phyloP scores from a whole-genome alignment of 2,113 vertebrate genomes.

The Chauna torquata region DNA sequence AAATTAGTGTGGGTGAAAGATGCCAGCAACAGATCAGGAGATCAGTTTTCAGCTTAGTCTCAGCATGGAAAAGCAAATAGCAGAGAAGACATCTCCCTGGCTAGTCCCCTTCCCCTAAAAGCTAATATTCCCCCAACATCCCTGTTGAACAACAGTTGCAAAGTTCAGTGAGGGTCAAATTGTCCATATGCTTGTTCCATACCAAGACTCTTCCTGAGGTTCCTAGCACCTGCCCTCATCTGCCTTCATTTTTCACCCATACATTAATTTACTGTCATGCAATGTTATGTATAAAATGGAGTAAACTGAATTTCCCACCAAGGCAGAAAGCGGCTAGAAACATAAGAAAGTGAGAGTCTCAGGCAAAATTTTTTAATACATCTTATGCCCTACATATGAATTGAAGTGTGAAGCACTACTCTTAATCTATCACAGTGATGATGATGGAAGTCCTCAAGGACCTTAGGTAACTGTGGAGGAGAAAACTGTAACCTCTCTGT shows the following conservation, averaged over 20 bases:
- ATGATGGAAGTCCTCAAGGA: neutral
- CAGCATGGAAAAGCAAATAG: neutral
- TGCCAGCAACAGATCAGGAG: neutral
- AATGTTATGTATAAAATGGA: neutral
- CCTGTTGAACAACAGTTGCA: neutral
- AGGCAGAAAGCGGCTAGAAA: neutral
- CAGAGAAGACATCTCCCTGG: neutral
- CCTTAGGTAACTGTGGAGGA: neutral
- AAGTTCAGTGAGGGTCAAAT: neutral
- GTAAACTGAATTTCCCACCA: neutral
- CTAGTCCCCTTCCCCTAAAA: neutral
- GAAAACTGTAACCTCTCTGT: neutral
- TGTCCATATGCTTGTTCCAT: neutral
- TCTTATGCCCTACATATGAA: neutral
- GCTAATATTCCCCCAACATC: neutral
- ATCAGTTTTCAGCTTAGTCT: neutral
- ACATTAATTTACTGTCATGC: neutral
- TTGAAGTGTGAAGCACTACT: neutral
- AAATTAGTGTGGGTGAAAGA: slow-evolving; percentile 34
- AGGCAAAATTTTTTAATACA: neutral
- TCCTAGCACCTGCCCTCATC: neutral
- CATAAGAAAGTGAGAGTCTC: neutral
- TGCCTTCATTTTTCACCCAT: neutral
- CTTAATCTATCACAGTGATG: neutral
- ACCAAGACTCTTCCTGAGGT: neutral